Conservation (phyloP, 2,888 invertebrate species). For the Xylocampa areola region DNA sequence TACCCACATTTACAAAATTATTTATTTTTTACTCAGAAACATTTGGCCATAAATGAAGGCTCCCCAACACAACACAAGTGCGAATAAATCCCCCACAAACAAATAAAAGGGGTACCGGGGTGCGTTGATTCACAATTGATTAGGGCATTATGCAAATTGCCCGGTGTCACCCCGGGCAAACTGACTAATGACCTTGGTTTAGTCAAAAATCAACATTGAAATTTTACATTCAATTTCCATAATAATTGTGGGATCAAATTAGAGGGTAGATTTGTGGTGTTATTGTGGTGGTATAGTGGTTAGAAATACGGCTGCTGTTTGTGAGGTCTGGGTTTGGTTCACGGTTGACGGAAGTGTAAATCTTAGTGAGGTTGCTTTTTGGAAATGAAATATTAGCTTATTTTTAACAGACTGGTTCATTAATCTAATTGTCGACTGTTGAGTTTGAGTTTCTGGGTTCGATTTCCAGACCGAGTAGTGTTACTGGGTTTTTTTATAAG, state of each 20-base stretch:
- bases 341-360: no score
- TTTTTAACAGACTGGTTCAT: no score
- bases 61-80: slow-evolving; percentile 26
- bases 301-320: background rate
- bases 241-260: slow-evolving; percentile 21
- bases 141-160: slow-evolving; percentile 57
- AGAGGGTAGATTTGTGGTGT: slow-evolving; percentile 10
- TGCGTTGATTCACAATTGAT: slow-evolving; percentile 58
- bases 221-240: slow-evolving; percentile 51
- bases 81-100: slow-evolving; percentile 52
- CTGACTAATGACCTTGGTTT: slow-evolving; percentile 38
- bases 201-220: slow-evolving; percentile 58
- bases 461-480: no score
- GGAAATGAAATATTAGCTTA: no score
- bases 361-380: no score
- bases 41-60: no score
- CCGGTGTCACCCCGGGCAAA: slow-evolving; percentile 21
- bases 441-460: no score
- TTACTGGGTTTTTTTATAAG: no score
- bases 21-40: no score
- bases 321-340: no score
- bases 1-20: no score
- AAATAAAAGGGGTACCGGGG: slow-evolving; percentile 53
- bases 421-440: no score
- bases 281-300: background rate